These are phyloP conservation scores for Tenebrio molitor DNA, from an alignment of 1,140 invertebrate species.

Conservation along the genomic window DNA sequence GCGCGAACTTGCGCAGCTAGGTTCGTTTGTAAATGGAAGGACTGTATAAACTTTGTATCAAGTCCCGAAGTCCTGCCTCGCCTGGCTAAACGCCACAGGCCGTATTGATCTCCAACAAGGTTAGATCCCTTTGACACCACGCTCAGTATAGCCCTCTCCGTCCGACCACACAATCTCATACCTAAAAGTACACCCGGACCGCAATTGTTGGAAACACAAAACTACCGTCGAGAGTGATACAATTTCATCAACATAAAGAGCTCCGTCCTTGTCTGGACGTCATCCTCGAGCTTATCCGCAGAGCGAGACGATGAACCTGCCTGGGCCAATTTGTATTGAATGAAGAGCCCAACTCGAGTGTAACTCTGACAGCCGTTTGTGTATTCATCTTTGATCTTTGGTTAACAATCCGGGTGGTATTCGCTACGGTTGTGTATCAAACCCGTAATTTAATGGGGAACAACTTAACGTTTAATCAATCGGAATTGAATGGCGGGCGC, in stretches of 20 bases:
- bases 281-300: not conserved
- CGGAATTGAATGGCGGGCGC: conserved; percentile 21
- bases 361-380: conserved; percentile 53
- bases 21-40: conserved; percentile 56
- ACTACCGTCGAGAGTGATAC: conserved; percentile 47
- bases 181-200: conserved; percentile 44
- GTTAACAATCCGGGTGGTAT: conserved; percentile 55
- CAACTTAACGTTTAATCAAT: conserved; percentile 43
- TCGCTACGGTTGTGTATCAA: conserved; percentile 46
- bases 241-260: conserved; percentile 50
- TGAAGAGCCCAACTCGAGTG: conserved; percentile 49
- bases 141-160: conserved; percentile 51
- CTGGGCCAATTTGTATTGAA: conserved; percentile 51
- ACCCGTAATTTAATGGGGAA: conserved; percentile 54
- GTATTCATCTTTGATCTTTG: conserved; percentile 58
- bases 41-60: conserved; percentile 61
- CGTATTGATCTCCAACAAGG: conserved; percentile 60
- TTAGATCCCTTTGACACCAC: conserved; percentile 57
- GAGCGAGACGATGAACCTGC: conserved; percentile 22
- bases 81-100: conserved; percentile 60
- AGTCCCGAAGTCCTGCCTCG: conserved; percentile 59
- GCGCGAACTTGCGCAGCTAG: conserved; percentile 39
- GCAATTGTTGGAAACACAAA: conserved; percentile 47
- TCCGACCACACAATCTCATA: conserved; percentile 43
- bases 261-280: conserved; percentile 35